Base-by-base conservation (phyloP, 1,140 invertebrate genomes). In the Acromyrmex heyeri region DNA sequence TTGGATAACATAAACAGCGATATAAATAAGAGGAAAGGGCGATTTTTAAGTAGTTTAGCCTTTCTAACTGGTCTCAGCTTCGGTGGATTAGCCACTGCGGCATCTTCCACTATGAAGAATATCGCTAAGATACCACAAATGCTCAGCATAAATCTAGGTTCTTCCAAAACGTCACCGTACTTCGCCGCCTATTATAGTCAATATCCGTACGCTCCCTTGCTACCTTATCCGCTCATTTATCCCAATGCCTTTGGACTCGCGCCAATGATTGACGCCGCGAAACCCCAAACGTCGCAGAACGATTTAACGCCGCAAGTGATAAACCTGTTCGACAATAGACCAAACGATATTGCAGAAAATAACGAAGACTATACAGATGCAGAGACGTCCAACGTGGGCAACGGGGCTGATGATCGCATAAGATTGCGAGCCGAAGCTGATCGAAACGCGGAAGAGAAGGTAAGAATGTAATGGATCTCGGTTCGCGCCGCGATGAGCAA, bases 1-100 rank as follows among this genome's bases (percentile, higher is more conserved):
- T 12, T 34, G 18, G 2, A 21, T 59, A 16, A 3, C 3, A 18
- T 16, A 0, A 85, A 48, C 6, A 14, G 4, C 34, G 61, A 57
- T 0, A 6, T 18, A 0, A 48, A 64, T 6, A 87, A 53, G 0
- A 91, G 92, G 4, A 89, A 85, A 18, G 82, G 87, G 0, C 87
- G 92, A 90, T 90, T 93, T 62, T 90, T 95, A 0, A 90, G 90
- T n/a, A 91, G 87, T 73, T 81, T 95, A 27, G 92, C 94, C 7
- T 91, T 95, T 53, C 59, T 95, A 10, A 87, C 94, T 67, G 93
- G 94, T 48, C 55, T 94, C 18, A 91, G 92, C 16, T 48, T 92
- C n/a, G 92, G 91, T 21, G 86, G 77, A 55, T 83, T 93, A 16
- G 70, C 92, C 4, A 64, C 57, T 18, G 85, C 87, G 21, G 87